phyloP scores from a whole-genome alignment of 2,797 vertebrate species.

The Dendrocincla tyrannina region DNA sequence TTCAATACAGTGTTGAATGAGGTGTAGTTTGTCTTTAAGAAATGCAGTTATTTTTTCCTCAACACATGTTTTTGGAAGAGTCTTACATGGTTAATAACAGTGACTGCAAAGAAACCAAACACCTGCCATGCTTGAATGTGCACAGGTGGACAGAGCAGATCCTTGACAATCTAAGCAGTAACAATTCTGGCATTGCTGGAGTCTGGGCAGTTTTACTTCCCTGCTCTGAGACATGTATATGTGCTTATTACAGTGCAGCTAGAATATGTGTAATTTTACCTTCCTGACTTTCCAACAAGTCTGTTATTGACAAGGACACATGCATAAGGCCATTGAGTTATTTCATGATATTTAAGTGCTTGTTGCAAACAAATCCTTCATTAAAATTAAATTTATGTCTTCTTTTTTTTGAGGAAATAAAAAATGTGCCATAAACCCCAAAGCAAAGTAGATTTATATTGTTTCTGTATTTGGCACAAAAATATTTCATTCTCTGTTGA shows the following conservation, averaged over 20 bases:
- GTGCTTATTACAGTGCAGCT: background rate
- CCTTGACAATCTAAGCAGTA: background rate
- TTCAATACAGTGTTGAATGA: background rate
- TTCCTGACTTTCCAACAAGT: background rate
- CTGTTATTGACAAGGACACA: background rate
- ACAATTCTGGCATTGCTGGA: background rate
- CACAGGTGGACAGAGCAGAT: background rate
- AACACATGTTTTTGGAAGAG: background rate
- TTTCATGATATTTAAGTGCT: background rate
- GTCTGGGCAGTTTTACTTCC: background rate
- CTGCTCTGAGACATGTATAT: background rate
- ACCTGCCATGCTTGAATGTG: background rate
- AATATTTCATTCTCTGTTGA: background rate
- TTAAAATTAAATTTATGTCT: background rate
- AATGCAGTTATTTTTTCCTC: background rate
- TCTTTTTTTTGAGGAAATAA: background rate
- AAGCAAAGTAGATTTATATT: background rate
- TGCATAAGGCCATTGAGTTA: background rate
- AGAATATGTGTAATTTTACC: constrained; percentile 23
- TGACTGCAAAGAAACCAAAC: background rate
- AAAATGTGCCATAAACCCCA: background rate
- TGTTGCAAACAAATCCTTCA: background rate
- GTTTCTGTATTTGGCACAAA: background rate
- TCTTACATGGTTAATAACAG: background rate
- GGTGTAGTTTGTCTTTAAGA: background rate